phyloP scores from a whole-genome alignment of 2,888 invertebrate species.

The Pollenia amentaria region DNA sequence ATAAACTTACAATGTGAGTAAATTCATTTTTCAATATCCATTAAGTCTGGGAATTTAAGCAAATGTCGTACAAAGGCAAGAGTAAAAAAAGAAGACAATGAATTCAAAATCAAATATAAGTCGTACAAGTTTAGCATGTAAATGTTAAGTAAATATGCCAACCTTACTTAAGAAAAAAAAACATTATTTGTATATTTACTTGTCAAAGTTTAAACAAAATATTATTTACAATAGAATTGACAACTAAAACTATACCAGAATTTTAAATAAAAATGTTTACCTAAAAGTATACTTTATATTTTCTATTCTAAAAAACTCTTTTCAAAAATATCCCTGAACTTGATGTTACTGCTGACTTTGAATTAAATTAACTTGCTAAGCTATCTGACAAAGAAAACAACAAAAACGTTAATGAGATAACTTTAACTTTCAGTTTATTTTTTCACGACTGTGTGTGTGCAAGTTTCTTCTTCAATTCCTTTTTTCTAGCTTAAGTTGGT shows the following conservation, averaged over 20 bases:
- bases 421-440: conserved; percentile 46
- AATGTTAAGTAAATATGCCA: conserved; percentile 65
- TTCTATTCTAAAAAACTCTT: neutral
- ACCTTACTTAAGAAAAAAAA: conserved; percentile 21
- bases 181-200: neutral
- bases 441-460: conserved; percentile 18
- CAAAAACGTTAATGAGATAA: conserved; percentile 58
- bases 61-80: conserved; percentile 49
- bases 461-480: neutral
- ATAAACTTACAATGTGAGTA: conserved; percentile 31
- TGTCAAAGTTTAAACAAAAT: conserved; percentile 42
- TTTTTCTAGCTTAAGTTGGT: conserved; percentile 1
- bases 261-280: neutral
- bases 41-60: conserved; percentile 69
- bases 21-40: conserved; percentile 45
- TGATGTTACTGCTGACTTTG: conserved; percentile 29
- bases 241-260: conserved; percentile 45
- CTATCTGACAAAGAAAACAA: conserved; percentile 8
- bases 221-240: conserved; percentile 5
- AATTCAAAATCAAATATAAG: conserved; percentile 58
- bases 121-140: conserved; percentile 54
- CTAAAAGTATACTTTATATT: conserved; percentile 53
- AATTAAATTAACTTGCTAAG: conserved; percentile 51
- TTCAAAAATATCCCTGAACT: conserved; percentile 16
- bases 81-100: conserved; percentile 11